Conservation (phyloP, 35 echinoderm and acorn worm species). For the Anneissia japonica region DNA sequence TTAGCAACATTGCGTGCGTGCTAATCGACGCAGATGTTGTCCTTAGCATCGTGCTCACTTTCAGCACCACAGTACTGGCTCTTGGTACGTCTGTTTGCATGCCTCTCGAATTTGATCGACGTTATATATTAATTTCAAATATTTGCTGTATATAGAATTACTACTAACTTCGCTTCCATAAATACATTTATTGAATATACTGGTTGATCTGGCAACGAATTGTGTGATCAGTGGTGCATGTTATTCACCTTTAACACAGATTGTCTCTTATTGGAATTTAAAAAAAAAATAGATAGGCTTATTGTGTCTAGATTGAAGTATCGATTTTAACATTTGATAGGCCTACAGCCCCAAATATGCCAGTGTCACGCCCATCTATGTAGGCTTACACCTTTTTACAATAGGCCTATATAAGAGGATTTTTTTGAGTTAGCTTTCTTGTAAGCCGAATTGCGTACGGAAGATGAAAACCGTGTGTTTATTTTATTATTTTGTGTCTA, state of each 20-base stretch:
- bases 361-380: too few species aligned
- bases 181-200: neutral
- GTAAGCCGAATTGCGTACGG: too few species aligned
- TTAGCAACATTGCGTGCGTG: conserved; percentile 1
- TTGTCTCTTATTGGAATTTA: neutral
- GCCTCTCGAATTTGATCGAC: neutral
- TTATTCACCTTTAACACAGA: neutral
- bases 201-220: neutral
- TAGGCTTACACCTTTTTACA: too few species aligned
- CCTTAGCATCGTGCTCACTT: conserved; percentile 3
- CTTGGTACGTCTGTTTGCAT: neutral
- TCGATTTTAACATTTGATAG: neutral
- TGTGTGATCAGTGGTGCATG: neutral
- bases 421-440: too few species aligned
- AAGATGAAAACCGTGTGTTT: too few species aligned
- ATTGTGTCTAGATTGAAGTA: neutral
- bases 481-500: too few species aligned
- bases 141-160: neutral
- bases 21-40: neutral
- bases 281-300: neutral
- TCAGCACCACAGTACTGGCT: neutral
- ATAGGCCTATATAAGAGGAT: too few species aligned
- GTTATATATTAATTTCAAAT: neutral
- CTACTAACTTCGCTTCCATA: neutral
- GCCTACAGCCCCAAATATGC: neutral